phyloP scores from a whole-genome alignment of 2,113 vertebrate genomes.

The Rhizomys pruinosus region DNA sequence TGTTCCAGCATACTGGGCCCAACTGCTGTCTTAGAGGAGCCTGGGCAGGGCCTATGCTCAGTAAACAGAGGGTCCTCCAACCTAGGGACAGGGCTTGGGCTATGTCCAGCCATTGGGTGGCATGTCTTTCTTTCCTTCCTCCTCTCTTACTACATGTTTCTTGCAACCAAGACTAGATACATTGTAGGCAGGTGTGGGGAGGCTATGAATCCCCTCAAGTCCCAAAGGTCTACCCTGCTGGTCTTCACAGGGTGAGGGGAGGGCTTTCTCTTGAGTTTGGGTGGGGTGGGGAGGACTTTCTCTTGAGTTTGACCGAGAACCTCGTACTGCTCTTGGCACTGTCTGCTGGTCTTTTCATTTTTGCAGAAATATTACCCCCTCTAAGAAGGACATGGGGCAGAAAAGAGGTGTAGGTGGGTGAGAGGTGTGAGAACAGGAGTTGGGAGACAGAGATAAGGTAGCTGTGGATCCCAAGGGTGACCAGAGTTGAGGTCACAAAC shows the following conservation, averaged over 20 bases:
- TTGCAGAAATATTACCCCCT: not conserved
- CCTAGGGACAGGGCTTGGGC: not conserved
- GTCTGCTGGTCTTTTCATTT: not conserved
- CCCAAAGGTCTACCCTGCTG: not conserved
- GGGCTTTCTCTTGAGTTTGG: not conserved
- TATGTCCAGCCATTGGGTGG: not conserved
- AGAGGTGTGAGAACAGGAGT: no score
- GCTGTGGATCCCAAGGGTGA: no score
- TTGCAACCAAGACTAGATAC: not conserved
- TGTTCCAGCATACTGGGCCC: not conserved
- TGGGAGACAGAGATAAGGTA: not conserved
- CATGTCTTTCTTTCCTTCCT: no score
- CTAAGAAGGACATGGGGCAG: not conserved
- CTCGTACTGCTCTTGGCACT: not conserved
- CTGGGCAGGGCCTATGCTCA: no score
- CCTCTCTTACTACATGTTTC: not conserved
- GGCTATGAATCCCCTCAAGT: not conserved
- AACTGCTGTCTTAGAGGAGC: not conserved
- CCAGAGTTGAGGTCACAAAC: rapidly evolving
- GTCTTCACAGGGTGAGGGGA: no score
- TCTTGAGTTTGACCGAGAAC: not conserved
- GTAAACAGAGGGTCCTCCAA: not conserved
- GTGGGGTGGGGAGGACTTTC: no score
- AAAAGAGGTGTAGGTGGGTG: rapidly evolving
- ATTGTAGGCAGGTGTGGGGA: no score